Percentiles rank a stretch among this genome's conserved stretches.
These are phyloP conservation scores for Hemiprocne comata DNA, from an alignment of 2,113 vertebrate species.

Conservation along the genomic window DNA sequence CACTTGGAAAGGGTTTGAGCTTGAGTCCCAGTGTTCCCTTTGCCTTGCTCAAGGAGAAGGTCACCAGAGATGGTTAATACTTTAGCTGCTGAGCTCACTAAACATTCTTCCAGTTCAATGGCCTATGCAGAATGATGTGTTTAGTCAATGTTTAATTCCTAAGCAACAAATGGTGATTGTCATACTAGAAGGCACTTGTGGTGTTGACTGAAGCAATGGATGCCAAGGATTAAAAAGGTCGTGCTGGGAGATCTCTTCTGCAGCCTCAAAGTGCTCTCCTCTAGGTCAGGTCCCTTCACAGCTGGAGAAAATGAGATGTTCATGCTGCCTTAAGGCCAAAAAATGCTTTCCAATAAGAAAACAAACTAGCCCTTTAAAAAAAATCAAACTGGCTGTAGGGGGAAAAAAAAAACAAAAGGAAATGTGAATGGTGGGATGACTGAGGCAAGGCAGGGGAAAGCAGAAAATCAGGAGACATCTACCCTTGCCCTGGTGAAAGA, in stretches of 20 bases:
- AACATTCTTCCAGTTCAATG: constrained; percentile 65
- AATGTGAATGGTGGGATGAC: background rate
- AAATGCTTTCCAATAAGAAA: background rate
- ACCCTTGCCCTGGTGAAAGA: background rate
- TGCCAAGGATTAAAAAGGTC: constrained; percentile 45
- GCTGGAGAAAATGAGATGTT: background rate
- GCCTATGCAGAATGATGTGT: constrained; percentile 51
- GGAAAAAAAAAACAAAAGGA: background rate
- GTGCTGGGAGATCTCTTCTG: background rate
- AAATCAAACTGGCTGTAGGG: background rate
- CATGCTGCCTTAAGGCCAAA: background rate
- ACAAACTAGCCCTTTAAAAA: background rate
- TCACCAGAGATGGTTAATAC: constrained; percentile 47
- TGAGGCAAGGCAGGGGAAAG: background rate
- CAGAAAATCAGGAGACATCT: background rate
- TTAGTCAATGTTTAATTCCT: constrained; percentile 70
- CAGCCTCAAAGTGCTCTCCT: background rate
- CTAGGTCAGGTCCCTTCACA: background rate
- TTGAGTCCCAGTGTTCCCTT: background rate
- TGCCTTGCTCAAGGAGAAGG: constrained; percentile 1
- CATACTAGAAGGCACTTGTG: background rate
- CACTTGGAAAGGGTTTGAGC: background rate
- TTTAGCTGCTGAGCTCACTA: constrained; percentile 37
- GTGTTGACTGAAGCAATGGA: constrained; percentile 42
- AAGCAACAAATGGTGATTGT: constrained; percentile 54